A percentile compares a stretch with the other conserved stretches of the same genome.
phyloP scores from a whole-genome alignment of 2,888 invertebrate species.

The Podotricha telesiphe region DNA sequence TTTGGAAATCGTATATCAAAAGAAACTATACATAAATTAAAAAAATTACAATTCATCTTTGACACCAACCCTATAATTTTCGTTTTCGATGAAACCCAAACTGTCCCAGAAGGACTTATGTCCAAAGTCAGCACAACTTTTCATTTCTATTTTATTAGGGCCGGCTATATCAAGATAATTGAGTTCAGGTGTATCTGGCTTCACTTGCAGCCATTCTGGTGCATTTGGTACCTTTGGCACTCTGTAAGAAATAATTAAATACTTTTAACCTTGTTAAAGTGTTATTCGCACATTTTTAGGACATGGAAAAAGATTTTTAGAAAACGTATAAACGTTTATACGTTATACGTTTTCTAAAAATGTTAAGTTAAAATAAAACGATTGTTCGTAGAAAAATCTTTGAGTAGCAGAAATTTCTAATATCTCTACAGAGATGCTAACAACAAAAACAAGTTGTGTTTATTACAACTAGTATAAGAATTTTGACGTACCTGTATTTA shows the following conservation, averaged over 20 bases:
- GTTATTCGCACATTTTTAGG: too few species aligned
- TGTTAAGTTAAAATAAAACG: too few species aligned
- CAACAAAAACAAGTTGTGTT: too few species aligned
- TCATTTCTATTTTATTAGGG: conserved; percentile 72
- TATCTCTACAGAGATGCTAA: too few species aligned
- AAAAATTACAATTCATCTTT: conserved; percentile 70
- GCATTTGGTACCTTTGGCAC: conserved; percentile 63
- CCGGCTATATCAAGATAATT: conserved; percentile 55
- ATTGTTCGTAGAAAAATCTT: too few species aligned
- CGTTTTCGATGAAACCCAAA: conserved; percentile 84
- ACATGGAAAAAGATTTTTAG: too few species aligned
- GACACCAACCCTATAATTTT: conserved; percentile 62
- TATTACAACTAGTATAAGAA: too few species aligned
- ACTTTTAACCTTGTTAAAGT: too few species aligned
- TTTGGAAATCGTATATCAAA: background rate
- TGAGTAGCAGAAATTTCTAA: too few species aligned
- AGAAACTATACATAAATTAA: background rate
- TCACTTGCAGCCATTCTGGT: conserved; percentile 55
- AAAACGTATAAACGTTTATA: too few species aligned
- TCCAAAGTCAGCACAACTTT: conserved; percentile 76
- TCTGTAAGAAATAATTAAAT: conserved; percentile 53
- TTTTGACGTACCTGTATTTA: too few species aligned
- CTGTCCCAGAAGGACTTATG: conserved; percentile 85
- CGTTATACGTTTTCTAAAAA: too few species aligned
- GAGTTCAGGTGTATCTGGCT: conserved; percentile 52